Evolutionary conservation across 2,888 invertebrate species (phyloP).

Genomic region (Nycteola revayana): DNA sequence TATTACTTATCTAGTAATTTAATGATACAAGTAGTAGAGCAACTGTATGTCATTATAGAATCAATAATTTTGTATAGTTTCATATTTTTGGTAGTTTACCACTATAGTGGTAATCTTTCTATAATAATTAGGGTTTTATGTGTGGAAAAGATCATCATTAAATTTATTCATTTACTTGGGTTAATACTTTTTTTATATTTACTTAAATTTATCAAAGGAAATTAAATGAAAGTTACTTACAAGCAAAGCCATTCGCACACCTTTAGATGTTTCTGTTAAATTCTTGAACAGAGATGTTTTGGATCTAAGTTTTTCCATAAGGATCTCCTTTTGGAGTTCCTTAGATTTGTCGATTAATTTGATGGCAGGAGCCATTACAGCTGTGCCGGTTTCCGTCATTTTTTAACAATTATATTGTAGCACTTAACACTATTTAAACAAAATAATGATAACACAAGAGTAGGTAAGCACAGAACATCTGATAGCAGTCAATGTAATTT

Average conservation of each 20-base stretch:
- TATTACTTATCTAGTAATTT: too few relatives aligned
- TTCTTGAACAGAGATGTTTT: slow-evolving; percentile 91
- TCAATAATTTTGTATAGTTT: too few relatives aligned
- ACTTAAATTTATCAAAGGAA: too few relatives aligned
- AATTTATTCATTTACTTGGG: too few relatives aligned
- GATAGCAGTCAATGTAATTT: slow-evolving; percentile 27
- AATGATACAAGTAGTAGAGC: too few relatives aligned
- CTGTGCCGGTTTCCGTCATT: slow-evolving; percentile 64
- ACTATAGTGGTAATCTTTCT: too few relatives aligned
- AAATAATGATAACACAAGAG: slow-evolving; percentile 41
- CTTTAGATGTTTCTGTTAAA: slow-evolving; percentile 93
- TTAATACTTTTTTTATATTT: too few relatives aligned
- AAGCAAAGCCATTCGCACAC: slow-evolving; percentile 92
- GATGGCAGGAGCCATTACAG: slow-evolving; percentile 55
- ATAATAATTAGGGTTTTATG: too few relatives aligned
- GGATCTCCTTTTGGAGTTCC: slow-evolving; percentile 88
- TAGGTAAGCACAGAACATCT: slow-evolving; percentile 46
- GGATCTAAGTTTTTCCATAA: slow-evolving; percentile 95
- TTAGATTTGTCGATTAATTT: slow-evolving; percentile 70
- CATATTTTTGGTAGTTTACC: too few relatives aligned
- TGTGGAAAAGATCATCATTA: too few relatives aligned
- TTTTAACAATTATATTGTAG: slow-evolving; percentile 25
- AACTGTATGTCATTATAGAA: too few relatives aligned
- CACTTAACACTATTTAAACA: slow-evolving; percentile 35
- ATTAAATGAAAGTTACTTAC: too few relatives aligned